These are phyloP conservation scores for Hylaeus anthracinus DNA, from an alignment of 1,140 invertebrate species.

Conservation along the genomic window DNA sequence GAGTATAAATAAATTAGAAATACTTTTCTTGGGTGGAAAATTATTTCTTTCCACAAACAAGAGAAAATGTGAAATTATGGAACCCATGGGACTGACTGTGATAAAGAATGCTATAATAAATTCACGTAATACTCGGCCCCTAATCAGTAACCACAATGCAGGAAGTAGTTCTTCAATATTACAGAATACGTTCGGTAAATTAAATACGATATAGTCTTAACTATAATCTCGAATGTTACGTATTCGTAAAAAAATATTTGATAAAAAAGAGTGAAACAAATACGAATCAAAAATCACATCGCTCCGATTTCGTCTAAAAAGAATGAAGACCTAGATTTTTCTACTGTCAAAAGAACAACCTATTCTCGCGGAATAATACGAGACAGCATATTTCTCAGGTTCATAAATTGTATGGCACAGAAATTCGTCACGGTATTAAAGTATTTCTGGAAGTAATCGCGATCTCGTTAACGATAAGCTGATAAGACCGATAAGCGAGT, in stretches of 20 bases:
- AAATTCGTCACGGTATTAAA: neutral
- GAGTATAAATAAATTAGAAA: neutral
- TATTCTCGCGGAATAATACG: neutral
- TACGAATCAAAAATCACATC: neutral
- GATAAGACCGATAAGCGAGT: conserved; percentile 29
- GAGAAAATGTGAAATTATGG: neutral
- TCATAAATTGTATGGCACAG: neutral
- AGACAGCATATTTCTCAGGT: neutral
- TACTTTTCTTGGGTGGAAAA: no score
- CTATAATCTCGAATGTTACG: neutral
- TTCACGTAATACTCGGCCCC: neutral
- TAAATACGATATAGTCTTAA: neutral
- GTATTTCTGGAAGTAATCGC: conserved; percentile 17
- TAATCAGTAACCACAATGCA: conserved; percentile 9
- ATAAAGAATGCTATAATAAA: neutral
- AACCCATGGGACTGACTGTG: neutral
- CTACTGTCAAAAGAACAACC: neutral
- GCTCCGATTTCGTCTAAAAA: neutral
- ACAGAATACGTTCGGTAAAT: neutral
- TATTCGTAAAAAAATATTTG: neutral
- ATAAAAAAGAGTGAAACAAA: neutral
- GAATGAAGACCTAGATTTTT: neutral
- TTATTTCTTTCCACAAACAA: no score
- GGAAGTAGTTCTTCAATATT: neutral
- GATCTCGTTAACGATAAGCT: neutral